These are phyloP conservation scores for Artibeus lituratus DNA, from an alignment of 2,797 vertebrate genomes.

Conservation along the genomic window DNA sequence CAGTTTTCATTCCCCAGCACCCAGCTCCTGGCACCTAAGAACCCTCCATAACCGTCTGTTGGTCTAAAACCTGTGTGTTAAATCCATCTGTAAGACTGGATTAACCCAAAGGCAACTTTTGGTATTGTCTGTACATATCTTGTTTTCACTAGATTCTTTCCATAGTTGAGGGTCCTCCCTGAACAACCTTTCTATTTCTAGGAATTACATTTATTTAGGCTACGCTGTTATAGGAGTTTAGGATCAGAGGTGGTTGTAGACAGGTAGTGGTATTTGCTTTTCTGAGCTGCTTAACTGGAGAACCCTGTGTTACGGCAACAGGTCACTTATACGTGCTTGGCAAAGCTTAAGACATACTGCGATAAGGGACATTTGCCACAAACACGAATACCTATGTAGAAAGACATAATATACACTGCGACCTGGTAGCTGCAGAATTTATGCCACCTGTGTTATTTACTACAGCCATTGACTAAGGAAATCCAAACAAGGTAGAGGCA, in stretches of 20 bases:
- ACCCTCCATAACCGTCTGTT: neutral
- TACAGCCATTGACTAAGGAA: neutral
- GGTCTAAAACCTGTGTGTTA: conserved; percentile 29
- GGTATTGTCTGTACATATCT: conserved; percentile 1
- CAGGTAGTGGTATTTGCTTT: neutral
- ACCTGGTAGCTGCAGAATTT: neutral
- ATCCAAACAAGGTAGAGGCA: neutral
- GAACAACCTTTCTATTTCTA: conserved; percentile 4
- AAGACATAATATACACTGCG: neutral
- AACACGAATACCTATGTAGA: neutral
- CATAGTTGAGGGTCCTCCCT: neutral
- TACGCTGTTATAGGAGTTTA: neutral
- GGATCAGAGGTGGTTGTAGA: neutral
- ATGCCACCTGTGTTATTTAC: neutral
- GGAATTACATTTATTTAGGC: neutral
- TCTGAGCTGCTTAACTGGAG: neutral
- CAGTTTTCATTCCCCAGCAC: neutral
- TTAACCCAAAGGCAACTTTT: conserved; percentile 39
- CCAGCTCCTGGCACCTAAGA: neutral
- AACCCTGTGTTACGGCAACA: neutral
- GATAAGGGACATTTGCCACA: neutral
- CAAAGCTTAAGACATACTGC: conserved; percentile 19
- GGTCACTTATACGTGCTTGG: neutral
- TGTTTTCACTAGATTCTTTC: neutral
- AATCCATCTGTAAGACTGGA: conserved; percentile 44